These are phyloP conservation scores for Bembecia ichneumoniformis DNA, from an alignment of 2,888 invertebrate genomes.

Conservation along the genomic window DNA sequence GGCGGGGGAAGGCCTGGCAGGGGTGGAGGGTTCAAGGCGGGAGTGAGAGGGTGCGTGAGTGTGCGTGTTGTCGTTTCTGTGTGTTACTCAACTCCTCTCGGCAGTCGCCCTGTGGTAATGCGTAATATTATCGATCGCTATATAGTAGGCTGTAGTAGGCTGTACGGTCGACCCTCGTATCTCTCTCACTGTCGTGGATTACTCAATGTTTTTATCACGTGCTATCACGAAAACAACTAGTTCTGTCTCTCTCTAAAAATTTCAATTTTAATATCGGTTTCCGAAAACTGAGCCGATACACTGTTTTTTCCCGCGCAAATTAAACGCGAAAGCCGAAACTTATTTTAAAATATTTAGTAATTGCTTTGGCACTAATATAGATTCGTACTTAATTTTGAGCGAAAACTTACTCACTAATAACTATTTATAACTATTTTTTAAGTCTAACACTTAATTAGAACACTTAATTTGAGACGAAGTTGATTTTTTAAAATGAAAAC, in stretches of 20 bases:
- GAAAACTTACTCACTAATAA: slow-evolving; percentile 11
- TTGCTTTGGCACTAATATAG: slow-evolving; percentile 30
- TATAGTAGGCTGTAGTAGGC: slow-evolving; percentile 53
- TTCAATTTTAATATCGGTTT: too few species aligned
- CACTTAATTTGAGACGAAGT: neutral
- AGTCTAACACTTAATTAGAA: neutral
- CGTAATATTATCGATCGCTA: slow-evolving; percentile 72
- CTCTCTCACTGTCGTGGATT: slow-evolving; percentile 45
- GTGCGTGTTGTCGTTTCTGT: slow-evolving; percentile 35
- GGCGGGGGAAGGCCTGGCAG: slow-evolving; percentile 19
- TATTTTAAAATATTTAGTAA: slow-evolving; percentile 8
- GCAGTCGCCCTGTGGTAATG: slow-evolving; percentile 53
- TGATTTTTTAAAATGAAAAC: slow-evolving; percentile 13
- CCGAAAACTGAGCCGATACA: too few species aligned
- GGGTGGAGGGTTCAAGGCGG: slow-evolving; percentile 23
- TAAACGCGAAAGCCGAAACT: slow-evolving; percentile 12
- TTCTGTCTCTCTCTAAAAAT: neutral
- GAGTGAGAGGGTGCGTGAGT: slow-evolving; percentile 35
- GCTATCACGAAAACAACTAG: slow-evolving; percentile 8
- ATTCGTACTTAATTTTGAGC: slow-evolving; percentile 25
- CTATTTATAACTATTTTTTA: neutral
- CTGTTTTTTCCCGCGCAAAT: neutral
- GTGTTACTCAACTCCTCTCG: slow-evolving; percentile 32
- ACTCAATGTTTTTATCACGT: slow-evolving; percentile 27
- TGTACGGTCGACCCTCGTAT: slow-evolving; percentile 30